Evolutionary conservation across 2,888 invertebrate species (phyloP), one percentile per base, ranked within the genome.

Genomic region (Octonoba sinensis): DNA sequence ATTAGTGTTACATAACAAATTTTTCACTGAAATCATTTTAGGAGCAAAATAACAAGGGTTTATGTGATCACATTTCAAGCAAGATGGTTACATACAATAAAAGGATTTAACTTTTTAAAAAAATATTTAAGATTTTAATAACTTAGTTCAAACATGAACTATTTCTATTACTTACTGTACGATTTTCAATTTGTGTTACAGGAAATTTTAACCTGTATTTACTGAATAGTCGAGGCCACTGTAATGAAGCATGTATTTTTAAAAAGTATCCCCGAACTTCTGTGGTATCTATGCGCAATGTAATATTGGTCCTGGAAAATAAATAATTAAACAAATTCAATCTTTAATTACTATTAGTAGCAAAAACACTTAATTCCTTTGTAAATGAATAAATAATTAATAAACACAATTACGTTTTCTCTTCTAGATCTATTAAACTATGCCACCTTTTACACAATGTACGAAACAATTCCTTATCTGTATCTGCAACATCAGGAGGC

Each of bases 261-360:
- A 93, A 92, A 87, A 92, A 90, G 87, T 93, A 92, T 82, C 92
- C 92, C 78, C 89, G 89, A 64, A 91, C 90, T 89, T 93, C 93
- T 65, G 91, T 92, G 3, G 95, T 95, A 88, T 95, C 94, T 86
- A 95, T 87, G 83, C 92, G 91, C 87, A 95, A 91, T 24, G 94
- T 92, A 69, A 93, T 89, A 88, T 94, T 94, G 86, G 92, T 91
- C 89, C 92, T 91, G 84, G 87, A 87, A 82, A 60, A 20, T 12
- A 24, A 70, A 20, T 22, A 65, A 11, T 46, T 3, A 69, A 49
- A 69, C 8, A 54, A 20, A 47, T 13, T 51, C 13, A 24, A 20
- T 51, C 49, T 20, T 20, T 16, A 36, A 36, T 36, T 4, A 36
- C 1, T 36, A 36, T 36, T 36, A 36, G n/a, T n/a, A n/a, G 6